Evolutionary conservation across 2,113 vertebrate genomes (phyloP).

Genomic region (Mesocricetus auratus): DNA sequence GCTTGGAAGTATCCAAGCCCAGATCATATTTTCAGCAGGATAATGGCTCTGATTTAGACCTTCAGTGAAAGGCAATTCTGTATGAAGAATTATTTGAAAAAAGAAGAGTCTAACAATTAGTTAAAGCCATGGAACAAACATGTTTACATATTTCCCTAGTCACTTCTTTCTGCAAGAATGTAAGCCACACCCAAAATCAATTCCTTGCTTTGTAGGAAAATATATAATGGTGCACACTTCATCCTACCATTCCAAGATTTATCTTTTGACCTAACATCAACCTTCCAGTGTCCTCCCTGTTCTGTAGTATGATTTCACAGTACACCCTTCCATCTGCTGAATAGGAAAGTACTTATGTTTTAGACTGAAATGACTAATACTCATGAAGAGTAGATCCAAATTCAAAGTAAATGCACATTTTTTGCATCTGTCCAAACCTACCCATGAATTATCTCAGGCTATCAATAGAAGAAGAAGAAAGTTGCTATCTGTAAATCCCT

Average conservation of each 20-base stretch:
- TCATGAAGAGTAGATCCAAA: slow-evolving; percentile 80
- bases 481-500: slow-evolving; percentile 77
- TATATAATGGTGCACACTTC: background rate
- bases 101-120: background rate
- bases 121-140: slow-evolving; percentile 35
- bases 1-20: background rate
- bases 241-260: slow-evolving; percentile 33
- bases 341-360: slow-evolving; percentile 57
- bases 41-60: background rate
- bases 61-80: slow-evolving; percentile 9
- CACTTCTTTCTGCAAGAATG: slow-evolving; percentile 58
- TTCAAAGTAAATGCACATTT: slow-evolving; percentile 78
- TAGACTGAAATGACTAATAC: slow-evolving; percentile 76
- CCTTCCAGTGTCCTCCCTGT: slow-evolving; percentile 31
- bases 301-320: slow-evolving; percentile 38
- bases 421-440: slow-evolving; percentile 81
- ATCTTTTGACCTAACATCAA: slow-evolving; percentile 54
- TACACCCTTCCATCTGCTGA: slow-evolving; percentile 47
- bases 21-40: background rate
- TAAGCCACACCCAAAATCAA: slow-evolving; percentile 65
- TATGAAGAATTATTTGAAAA: background rate
- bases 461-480: slow-evolving; percentile 83
- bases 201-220: slow-evolving; percentile 60
- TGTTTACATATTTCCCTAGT: slow-evolving; percentile 53
- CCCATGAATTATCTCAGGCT: slow-evolving; percentile 84